A percentile compares a stretch with the other conserved stretches of the same genome.
These are phyloP conservation scores for Scomber japonicus DNA, from an alignment of 2,113 vertebrate genomes.

Conservation along the genomic window DNA sequence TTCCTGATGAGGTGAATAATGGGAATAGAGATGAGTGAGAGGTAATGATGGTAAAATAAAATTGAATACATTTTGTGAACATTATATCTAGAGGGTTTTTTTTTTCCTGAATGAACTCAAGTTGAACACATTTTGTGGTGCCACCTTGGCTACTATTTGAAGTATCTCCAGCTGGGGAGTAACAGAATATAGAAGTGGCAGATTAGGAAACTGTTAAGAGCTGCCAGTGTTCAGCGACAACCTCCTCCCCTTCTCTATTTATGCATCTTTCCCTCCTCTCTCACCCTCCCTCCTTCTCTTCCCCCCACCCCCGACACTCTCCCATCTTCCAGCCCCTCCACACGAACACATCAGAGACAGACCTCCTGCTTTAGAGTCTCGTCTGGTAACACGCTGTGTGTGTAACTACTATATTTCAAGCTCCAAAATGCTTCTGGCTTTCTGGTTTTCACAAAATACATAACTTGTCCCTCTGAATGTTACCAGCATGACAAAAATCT, in stretches of 20 bases:
- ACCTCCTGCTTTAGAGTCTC: conserved; percentile 32
- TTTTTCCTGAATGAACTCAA: not conserved
- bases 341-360: conserved; percentile 60
- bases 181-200: conserved; percentile 55
- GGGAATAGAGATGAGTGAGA: conserved; percentile 5
- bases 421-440: not conserved
- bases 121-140: not conserved
- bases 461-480: not conserved
- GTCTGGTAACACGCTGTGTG: conserved; percentile 28
- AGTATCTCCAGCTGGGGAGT: conserved; percentile 47
- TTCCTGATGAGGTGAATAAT: conserved; percentile 22
- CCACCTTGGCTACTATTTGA: conserved; percentile 17
- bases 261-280: conserved; percentile 62
- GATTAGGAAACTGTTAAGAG: conserved; percentile 66
- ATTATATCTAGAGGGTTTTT: conserved; percentile 2
- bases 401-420: conserved; percentile 7
- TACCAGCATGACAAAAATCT: not conserved
- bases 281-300: conserved; percentile 6
- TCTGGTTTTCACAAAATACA: conserved; percentile 2
- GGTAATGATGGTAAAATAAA: not conserved
- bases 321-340: conserved; percentile 37
- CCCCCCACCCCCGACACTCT: conserved; percentile 5
- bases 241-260: conserved; percentile 57
- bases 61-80: not conserved
- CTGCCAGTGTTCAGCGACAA: conserved; percentile 47